These are phyloP conservation scores for Ceratotherium simum DNA, from an alignment of 2,113 vertebrate genomes.

Conservation along the genomic window DNA sequence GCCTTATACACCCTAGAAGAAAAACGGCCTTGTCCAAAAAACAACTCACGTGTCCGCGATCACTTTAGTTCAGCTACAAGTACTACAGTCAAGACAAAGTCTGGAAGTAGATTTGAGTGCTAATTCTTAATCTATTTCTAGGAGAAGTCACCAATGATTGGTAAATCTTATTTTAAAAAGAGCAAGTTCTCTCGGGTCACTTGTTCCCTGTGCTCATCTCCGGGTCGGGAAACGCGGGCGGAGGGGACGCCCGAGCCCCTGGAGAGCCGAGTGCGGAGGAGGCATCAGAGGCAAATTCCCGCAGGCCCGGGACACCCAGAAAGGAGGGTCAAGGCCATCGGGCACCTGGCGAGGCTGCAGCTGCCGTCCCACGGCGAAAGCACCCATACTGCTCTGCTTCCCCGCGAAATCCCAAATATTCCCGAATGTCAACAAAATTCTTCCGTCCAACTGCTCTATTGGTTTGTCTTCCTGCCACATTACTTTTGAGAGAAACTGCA, in stretches of 20 bases:
- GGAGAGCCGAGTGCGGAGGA: not conserved
- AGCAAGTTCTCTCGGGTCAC: not conserved
- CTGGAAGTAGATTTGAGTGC: not conserved
- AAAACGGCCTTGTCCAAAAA: not conserved
- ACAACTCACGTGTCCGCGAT: not conserved
- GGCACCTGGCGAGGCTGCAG: not conserved
- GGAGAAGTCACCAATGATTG: not conserved
- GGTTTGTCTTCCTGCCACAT: not conserved
- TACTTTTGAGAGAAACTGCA: not conserved
- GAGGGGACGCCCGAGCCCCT: not conserved
- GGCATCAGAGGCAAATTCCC: not conserved
- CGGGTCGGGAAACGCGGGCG: rapidly evolving
- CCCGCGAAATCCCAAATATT: not conserved
- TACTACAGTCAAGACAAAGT: not conserved
- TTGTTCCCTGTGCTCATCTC: not conserved
- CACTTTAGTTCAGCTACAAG: not conserved
- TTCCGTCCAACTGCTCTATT: not conserved
- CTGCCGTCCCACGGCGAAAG: no score
- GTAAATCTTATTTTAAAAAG: not conserved
- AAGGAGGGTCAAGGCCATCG: rapidly evolving
- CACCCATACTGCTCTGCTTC: not conserved
- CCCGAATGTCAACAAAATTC: rapidly evolving
- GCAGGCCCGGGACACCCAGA: not conserved
- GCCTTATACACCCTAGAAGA: not conserved
- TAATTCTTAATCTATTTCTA: not conserved